Evolutionary conservation across 2,113 vertebrate species (phyloP).

Genomic region (Symphodus melops): DNA sequence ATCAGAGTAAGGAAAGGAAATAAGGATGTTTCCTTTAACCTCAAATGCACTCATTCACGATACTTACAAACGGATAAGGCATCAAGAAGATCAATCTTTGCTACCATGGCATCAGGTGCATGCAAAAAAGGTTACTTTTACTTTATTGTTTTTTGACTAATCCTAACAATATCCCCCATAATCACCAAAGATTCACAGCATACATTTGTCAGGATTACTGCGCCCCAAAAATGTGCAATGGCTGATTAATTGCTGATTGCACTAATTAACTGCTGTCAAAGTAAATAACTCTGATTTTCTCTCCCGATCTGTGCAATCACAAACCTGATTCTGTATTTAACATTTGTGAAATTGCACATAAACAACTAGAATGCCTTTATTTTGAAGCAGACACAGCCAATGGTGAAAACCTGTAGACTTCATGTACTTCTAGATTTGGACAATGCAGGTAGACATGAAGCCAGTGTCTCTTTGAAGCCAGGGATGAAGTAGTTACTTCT

Average conservation of each 20-base stretch:
- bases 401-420: not conserved
- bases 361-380: not conserved
- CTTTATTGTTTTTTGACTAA: not conserved
- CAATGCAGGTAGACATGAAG: not conserved
- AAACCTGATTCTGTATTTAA: constrained; percentile 1
- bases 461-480: not conserved
- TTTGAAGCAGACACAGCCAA: not conserved
- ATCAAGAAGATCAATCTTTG: not conserved
- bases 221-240: not conserved
- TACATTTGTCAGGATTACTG: not conserved
- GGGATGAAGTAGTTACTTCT: too few species aligned
- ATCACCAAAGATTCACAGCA: not conserved
- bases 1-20: too few species aligned
- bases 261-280: constrained; percentile 9
- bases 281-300: not conserved
- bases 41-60: too few species aligned
- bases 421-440: not conserved
- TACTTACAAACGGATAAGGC: too few species aligned
- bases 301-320: not conserved
- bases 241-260: constrained; percentile 31
- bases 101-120: not conserved
- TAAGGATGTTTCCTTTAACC: too few species aligned
- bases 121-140: not conserved
- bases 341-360: not conserved
- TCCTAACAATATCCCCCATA: not conserved